A percentile compares a stretch with the other conserved stretches of the same genome.
These are phyloP conservation scores for Agrilus mali DNA, from an alignment of 2,888 invertebrate genomes.

Conservation along the genomic window DNA sequence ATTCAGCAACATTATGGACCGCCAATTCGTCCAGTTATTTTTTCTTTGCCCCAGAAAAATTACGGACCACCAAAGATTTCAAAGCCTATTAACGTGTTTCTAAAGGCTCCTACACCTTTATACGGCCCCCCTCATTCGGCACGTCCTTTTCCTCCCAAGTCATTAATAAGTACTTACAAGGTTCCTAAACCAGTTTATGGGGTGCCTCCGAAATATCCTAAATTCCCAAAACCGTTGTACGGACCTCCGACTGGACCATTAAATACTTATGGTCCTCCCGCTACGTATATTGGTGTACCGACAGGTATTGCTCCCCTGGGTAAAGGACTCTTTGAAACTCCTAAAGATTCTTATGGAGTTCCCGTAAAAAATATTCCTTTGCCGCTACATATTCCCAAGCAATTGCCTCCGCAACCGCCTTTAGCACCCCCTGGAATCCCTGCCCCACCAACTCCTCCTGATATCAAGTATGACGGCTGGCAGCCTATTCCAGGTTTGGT, in stretches of 20 bases:
- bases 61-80: conserved; percentile 14
- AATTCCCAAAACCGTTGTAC: conserved; percentile 19
- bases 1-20: conserved; percentile 10
- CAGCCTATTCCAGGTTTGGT: conserved; percentile 66
- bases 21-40: conserved; percentile 5
- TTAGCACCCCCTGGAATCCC: conserved; percentile 48
- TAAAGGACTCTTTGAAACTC: conserved; percentile 27
- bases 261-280: conserved; percentile 21
- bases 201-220: conserved; percentile 28
- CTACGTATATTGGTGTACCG: conserved; percentile 18
- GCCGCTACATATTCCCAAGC: conserved; percentile 38
- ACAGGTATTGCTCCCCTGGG: conserved; percentile 30
- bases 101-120: conserved; percentile 27
- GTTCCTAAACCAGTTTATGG: conserved; percentile 33
- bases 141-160: conserved; percentile 18
- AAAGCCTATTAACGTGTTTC: conserved; percentile 24
- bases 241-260: conserved; percentile 21
- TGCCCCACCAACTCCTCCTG: conserved; percentile 62
- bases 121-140: conserved; percentile 40
- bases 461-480: conserved; percentile 75
- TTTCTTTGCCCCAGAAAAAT: conserved; percentile 6
- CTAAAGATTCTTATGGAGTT: conserved; percentile 33
- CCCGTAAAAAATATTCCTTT: conserved; percentile 34
- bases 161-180: conserved; percentile 18
- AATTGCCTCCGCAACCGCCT: conserved; percentile 44